Conservation (phyloP, 2,113 vertebrate species). For the Bettongia penicillata region DNA sequence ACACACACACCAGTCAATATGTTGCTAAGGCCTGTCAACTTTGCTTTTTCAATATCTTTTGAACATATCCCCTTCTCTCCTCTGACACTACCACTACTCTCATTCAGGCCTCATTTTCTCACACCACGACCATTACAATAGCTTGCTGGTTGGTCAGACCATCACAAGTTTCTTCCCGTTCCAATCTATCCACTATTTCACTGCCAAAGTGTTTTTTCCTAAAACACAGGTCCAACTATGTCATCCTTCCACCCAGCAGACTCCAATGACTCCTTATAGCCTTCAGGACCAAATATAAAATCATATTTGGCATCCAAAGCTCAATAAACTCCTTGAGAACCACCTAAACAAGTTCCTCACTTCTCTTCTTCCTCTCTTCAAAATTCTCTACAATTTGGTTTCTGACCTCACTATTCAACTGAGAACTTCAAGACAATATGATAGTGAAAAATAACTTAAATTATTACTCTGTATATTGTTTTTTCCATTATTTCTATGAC, state of each 20-base stretch:
- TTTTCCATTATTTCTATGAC: background rate
- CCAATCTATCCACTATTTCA: background rate
- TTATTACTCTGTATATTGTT: background rate
- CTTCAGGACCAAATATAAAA: background rate
- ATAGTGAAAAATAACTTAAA: background rate
- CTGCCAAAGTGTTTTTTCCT: background rate
- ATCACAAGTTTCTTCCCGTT: background rate
- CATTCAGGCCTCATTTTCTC: background rate
- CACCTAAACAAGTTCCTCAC: slow-evolving; percentile 26
- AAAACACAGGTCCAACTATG: background rate
- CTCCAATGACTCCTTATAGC: background rate
- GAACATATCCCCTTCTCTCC: background rate
- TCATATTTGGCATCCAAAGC: background rate
- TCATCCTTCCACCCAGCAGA: background rate
- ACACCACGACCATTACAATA: background rate
- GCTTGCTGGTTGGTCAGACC: background rate
- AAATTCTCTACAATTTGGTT: background rate
- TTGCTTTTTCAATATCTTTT: background rate
- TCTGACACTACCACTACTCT: background rate
- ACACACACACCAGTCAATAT: background rate
- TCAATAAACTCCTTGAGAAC: background rate
- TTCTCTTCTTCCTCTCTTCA: background rate
- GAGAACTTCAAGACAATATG: background rate
- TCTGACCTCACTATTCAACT: background rate
- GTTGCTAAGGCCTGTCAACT: background rate